Conservation (phyloP, 2,888 invertebrate genomes). For the Agrochola lota region DNA sequence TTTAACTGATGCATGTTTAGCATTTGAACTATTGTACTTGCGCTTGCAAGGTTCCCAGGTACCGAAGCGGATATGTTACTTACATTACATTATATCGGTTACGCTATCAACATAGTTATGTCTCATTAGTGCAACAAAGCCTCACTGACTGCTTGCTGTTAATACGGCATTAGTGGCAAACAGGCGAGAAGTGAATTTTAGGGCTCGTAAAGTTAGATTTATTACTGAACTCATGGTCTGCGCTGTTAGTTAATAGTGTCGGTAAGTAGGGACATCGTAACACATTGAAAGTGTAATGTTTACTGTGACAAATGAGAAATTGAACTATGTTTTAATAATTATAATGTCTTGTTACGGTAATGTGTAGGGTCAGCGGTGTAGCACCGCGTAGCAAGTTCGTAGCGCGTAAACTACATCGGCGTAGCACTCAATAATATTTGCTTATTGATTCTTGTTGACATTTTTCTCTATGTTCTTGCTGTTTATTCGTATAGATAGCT, state of each 20-base stretch:
- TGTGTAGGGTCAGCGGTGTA: slow-evolving; percentile 8
- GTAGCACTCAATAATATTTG: slow-evolving; percentile 30
- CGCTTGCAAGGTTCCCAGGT: slow-evolving; percentile 43
- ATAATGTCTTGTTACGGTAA: not conserved
- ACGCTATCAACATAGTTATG: slow-evolving; percentile 35
- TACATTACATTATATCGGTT: slow-evolving; percentile 6
- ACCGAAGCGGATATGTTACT: slow-evolving; percentile 29
- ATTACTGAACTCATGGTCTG: slow-evolving; percentile 39
- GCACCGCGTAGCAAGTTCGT: slow-evolving; percentile 45
- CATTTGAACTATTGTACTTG: slow-evolving; percentile 57
- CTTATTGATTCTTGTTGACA: not conserved
- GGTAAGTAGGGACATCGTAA: not conserved
- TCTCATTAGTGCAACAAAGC: slow-evolving; percentile 51
- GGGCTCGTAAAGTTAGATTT: slow-evolving; percentile 54
- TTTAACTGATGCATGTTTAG: slow-evolving; percentile 64
- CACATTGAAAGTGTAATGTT: not conserved
- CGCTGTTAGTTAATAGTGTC: slow-evolving; percentile 17
- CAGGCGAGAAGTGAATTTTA: slow-evolving; percentile 56
- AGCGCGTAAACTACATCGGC: slow-evolving; percentile 31
- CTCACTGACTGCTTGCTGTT: slow-evolving; percentile 39
- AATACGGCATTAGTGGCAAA: slow-evolving; percentile 51
- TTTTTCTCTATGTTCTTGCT: too few relatives aligned
- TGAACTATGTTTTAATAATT: not conserved
- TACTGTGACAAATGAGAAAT: not conserved
- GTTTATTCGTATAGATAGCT: not conserved